Conservation (phyloP, 2,797 vertebrate species). For the Mus minutoides region DNA sequence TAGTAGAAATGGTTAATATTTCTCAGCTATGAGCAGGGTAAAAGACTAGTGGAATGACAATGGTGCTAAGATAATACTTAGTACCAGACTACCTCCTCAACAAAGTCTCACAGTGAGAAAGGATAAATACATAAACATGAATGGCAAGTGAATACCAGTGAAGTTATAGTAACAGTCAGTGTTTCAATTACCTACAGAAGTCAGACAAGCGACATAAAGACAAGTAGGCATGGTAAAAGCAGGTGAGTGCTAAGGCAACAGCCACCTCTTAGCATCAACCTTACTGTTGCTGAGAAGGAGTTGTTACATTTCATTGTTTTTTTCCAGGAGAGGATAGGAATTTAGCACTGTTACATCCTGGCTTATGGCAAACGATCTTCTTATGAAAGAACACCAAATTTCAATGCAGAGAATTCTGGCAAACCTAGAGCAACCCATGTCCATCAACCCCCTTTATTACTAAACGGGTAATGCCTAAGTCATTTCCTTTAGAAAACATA, state of each 20-base stretch:
- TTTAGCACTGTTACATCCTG: constrained; percentile 9
- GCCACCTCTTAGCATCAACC: not conserved
- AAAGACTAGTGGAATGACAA: not conserved
- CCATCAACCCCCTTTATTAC: not conserved
- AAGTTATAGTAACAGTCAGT: not conserved
- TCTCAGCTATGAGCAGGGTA: not conserved
- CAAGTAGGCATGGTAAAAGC: not conserved
- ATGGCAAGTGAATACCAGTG: not conserved
- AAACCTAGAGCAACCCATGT: not conserved
- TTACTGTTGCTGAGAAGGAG: not conserved
- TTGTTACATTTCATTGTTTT: not conserved
- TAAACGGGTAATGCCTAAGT: not conserved
- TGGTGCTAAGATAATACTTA: not conserved
- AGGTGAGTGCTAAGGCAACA: not conserved
- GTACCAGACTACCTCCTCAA: not conserved
- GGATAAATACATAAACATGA: not conserved
- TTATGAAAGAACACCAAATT: not conserved
- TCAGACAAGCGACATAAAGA: not conserved
- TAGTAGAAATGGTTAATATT: not conserved
- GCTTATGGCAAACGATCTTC: not conserved
- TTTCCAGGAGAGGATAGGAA: not conserved
- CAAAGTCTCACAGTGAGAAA: not conserved
- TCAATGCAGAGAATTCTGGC: not conserved
- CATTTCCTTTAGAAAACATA: not conserved
- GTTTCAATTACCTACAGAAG: not conserved